Base-by-base conservation (phyloP, 2,888 invertebrate genomes). In the Parascotia fuliginaria region DNA sequence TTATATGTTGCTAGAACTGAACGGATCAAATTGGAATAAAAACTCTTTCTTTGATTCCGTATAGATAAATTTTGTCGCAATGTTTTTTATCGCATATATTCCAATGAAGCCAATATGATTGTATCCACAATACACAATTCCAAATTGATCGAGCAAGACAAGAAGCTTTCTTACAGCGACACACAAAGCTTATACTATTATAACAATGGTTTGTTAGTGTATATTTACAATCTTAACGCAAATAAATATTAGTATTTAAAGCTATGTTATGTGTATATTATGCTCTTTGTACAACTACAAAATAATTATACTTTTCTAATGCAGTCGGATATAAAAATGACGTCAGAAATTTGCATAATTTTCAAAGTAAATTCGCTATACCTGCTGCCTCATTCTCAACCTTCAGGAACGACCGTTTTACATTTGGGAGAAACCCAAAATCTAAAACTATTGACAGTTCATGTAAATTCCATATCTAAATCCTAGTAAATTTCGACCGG, bases 171-270 rank as follows among this genome's bases (percentile, higher is more conserved):
- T 62, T 62, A 78, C 73, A 81, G 85, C 87, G 75, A 85, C 89
- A 89, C 85, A 79, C 81, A 86, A 90, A 91, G 89, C 91, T 79
- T 72, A 77, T 56, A 76, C 60, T 66, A 45, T 42, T 53, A 61
- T 69, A 75, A 68, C 66, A 77, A 90, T 92, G 92, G 91, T 70
- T 90, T 91, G 91, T 92, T 92, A 91, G 91, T 92, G 90, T 91
- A 89, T 87, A 85, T 87, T 86, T 78, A 81, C 72, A 75, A 50
- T 60, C 70, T 54, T 45, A 71, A 70, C 50, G 70, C 80, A 78
- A 81, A 73, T 56, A 63, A 78, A 61, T 57, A 59, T 67, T 70
- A 70, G 53, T 66, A 42, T 55, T 60, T 46, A 55, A 77, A 68
- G 70, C 70, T 36, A 37, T 47, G 1, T 16, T 46, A 34, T n/a